These are phyloP conservation scores for Neosalanx taihuensis DNA, from an alignment of 2,797 vertebrate species.

Conservation along the genomic window DNA sequence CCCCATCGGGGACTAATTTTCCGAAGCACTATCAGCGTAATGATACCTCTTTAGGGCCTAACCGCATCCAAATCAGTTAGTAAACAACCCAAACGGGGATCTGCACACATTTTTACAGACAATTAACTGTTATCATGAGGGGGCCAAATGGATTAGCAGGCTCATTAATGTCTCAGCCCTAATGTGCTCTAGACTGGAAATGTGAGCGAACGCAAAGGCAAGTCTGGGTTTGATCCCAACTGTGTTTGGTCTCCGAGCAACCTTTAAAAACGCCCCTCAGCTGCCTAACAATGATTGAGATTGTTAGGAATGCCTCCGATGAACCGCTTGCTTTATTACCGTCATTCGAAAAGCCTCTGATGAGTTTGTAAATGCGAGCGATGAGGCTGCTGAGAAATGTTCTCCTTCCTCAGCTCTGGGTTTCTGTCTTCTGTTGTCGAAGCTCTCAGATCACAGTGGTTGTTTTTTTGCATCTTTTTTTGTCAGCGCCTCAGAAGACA, in stretches of 20 bases:
- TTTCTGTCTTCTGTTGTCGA: slow-evolving; percentile 26
- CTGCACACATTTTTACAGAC: slow-evolving; percentile 81
- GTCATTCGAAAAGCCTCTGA: slow-evolving; percentile 32
- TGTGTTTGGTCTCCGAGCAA: slow-evolving; percentile 69
- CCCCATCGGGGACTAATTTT: slow-evolving; percentile 75
- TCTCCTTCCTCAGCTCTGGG: slow-evolving; percentile 40
- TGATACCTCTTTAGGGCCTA: slow-evolving; percentile 76
- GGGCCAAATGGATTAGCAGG: slow-evolving; percentile 75
- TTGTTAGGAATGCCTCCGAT: slow-evolving; percentile 42
- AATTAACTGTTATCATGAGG: slow-evolving; percentile 78
- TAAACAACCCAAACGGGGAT: slow-evolving; percentile 79
- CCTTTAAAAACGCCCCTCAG: slow-evolving; percentile 55
- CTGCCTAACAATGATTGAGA: slow-evolving; percentile 63
- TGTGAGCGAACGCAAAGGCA: slow-evolving; percentile 71
- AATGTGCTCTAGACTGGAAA: slow-evolving; percentile 80
- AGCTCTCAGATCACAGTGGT: slow-evolving; percentile 39
- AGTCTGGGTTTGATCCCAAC: slow-evolving; percentile 70
- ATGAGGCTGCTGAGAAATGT: slow-evolving; percentile 46
- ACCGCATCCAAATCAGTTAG: slow-evolving; percentile 80
- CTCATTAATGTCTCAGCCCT: slow-evolving; percentile 77
- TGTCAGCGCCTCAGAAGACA: slow-evolving; percentile 16
- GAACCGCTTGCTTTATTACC: slow-evolving; percentile 43
- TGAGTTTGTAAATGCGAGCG: slow-evolving; percentile 19
- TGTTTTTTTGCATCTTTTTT: slow-evolving; percentile 37
- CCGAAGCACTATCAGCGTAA: slow-evolving; percentile 74